Evolutionary conservation across 2,797 vertebrate species (phyloP), one percentile per base, ranked within the genome.

Genomic region (Microctenopoma steveboyesi): DNA sequence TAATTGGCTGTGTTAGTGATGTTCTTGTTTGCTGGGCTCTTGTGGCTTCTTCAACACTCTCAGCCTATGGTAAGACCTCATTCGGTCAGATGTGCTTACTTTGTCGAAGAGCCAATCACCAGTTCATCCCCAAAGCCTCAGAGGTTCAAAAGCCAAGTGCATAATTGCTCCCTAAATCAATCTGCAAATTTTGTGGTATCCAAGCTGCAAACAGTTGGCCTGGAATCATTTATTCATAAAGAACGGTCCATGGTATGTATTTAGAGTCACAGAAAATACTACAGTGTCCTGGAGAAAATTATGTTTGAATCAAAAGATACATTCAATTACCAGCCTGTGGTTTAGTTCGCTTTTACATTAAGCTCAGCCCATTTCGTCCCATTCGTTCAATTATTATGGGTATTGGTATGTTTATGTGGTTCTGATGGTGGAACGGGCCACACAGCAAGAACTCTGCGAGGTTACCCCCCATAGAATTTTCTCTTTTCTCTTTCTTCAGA

Each of bases 161-260:
- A 90, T 92, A 91, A 93, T 92, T 93, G 87, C 84, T 88, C 86
- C 85, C 84, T 91, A 91, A 88, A 89, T 94, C 91, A 90, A 91
- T 92, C 87, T 91, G 84, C 83, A 90, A 90, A 91, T 90, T 86
- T 88, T 22, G 87, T 65, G 89, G 88, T 90, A 89, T 89, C 72
- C 47, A 39, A 78, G 84, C 78, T 56, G 86, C 89, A 91, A 89
- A 90, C 81, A 86, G 72, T 90, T 65, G 86, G 81, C 84, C 86
- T 83, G 72, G 84, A 75, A 83, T 74, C 77, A 43, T 81, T 88
- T 84, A 84, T 88, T 91, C 84, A 68, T 69, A 2, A 80, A 69
- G 50, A 69, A 73, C 40, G 53, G 59, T 80, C 69, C 58, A 49
- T 60, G 55, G 60, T 53, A 27, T 80, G 74, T 58, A 64, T 83